A percentile compares a stretch with the other conserved stretches of the same genome.
phyloP scores from a whole-genome alignment of 2,113 vertebrate species.

The Seriola aureovittata region DNA sequence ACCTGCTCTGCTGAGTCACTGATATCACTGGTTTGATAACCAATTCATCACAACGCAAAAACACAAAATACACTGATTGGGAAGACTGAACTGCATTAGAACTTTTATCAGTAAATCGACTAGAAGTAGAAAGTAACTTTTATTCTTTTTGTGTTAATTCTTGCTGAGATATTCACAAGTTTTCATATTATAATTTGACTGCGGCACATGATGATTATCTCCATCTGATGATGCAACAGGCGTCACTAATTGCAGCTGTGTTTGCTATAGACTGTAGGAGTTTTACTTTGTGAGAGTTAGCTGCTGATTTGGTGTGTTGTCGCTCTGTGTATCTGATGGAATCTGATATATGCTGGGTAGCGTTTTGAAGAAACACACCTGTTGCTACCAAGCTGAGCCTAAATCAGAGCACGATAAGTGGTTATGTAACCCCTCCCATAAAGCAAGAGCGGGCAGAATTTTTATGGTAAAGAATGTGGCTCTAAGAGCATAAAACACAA shows the following conservation, averaged over 20 bases:
- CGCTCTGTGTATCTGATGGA: too few relatives aligned
- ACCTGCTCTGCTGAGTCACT: too few relatives aligned
- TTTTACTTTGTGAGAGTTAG: neutral
- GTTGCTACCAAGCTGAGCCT: conserved; percentile 24
- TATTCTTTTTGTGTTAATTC: neutral
- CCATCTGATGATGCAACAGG: conserved; percentile 9
- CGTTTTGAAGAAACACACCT: conserved; percentile 42
- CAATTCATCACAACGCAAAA: neutral
- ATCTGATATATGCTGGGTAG: neutral
- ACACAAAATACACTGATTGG: neutral
- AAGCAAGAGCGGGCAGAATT: conserved; percentile 29
- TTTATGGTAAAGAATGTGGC: conserved; percentile 17
- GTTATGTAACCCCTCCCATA: conserved; percentile 36
- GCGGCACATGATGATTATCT: conserved; percentile 25
- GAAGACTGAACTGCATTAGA: neutral
- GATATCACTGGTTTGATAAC: neutral
- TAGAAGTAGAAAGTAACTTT: neutral
- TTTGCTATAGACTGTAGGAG: neutral
- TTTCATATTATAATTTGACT: conserved; percentile 1
- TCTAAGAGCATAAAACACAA: conserved; percentile 20
- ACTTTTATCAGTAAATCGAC: too few relatives aligned
- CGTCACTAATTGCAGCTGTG: neutral
- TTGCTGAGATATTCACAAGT: neutral
- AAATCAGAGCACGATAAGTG: conserved; percentile 30
- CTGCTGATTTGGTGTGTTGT: neutral